phyloP scores from a whole-genome alignment of 2,888 invertebrate species.

The Aphodius granarius region DNA sequence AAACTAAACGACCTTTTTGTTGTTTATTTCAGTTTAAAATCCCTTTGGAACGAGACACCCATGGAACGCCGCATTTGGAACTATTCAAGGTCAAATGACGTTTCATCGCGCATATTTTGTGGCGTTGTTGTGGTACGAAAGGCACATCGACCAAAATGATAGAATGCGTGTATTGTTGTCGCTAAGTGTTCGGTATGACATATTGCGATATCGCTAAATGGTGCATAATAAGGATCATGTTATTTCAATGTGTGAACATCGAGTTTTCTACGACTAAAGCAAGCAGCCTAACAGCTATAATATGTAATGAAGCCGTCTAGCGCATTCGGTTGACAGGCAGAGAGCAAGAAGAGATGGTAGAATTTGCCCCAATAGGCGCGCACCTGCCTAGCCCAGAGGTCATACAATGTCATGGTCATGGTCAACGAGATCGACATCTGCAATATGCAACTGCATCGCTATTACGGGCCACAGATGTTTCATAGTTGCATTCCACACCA shows the following conservation, averaged over 20 bases:
- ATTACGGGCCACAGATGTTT: constrained; percentile 31
- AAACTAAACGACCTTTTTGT: too few species aligned
- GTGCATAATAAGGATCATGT: too few species aligned
- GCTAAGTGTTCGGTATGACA: too few species aligned
- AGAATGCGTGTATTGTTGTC: too few species aligned
- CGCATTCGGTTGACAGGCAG: background rate
- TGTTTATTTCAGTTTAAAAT: too few species aligned
- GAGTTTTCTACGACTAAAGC: background rate
- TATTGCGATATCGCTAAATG: too few species aligned
- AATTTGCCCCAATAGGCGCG: constrained; percentile 34
- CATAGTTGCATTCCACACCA: constrained; percentile 26
- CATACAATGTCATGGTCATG: constrained; percentile 55
- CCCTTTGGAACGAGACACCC: too few species aligned
- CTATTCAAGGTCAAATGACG: too few species aligned
- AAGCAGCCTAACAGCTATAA: background rate
- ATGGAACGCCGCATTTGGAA: too few species aligned
- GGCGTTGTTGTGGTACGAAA: too few species aligned
- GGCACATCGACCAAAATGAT: too few species aligned
- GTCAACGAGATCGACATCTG: constrained; percentile 54
- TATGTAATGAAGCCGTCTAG: background rate
- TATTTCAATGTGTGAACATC: background rate
- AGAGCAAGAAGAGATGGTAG: constrained; percentile 13
- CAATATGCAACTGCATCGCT: constrained; percentile 48
- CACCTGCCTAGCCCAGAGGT: constrained; percentile 46
- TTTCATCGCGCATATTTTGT: too few species aligned